These are phyloP conservation scores for Pocillopora meandrina DNA, from an alignment of 92 coral and sea anemone species.

Conservation along the genomic window DNA sequence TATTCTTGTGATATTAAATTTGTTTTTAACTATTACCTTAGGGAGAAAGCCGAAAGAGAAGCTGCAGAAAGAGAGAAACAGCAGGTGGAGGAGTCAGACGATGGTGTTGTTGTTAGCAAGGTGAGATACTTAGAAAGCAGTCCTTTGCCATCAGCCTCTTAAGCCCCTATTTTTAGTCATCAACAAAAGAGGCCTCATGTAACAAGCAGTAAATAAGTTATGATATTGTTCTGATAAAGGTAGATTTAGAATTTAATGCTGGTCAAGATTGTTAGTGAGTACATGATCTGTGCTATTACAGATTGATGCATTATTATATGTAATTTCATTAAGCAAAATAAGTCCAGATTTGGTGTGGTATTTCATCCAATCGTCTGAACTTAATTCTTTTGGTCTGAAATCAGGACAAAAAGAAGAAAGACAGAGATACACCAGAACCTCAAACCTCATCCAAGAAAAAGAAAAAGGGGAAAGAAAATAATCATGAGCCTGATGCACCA, in stretches of 20 bases:
- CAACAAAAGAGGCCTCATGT: too few relatives aligned
- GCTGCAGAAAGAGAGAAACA: conserved; percentile 73
- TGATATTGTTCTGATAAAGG: too few relatives aligned
- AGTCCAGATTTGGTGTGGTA: too few relatives aligned
- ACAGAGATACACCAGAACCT: neutral
- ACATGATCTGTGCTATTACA: too few relatives aligned
- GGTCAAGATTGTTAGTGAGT: too few relatives aligned
- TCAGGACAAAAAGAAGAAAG: conserved; percentile 46
- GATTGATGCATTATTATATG: too few relatives aligned
- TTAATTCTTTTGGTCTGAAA: neutral
- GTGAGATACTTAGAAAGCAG: conserved; percentile 31
- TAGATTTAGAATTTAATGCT: too few relatives aligned
- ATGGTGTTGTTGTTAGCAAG: conserved; percentile 85
- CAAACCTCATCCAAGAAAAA: conserved; percentile 27
- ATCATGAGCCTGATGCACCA: conserved; percentile 52
- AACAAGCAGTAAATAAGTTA: too few relatives aligned
- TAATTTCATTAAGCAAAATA: too few relatives aligned
- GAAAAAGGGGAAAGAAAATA: conserved; percentile 40
- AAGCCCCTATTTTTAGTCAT: too few relatives aligned
- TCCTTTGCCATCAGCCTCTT: neutral
- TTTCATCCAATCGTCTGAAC: neutral
- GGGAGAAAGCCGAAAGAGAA: conserved; percentile 89
- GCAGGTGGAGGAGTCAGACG: conserved; percentile 77
- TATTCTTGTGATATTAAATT: neutral
- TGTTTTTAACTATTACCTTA: conserved; percentile 15